These are phyloP conservation scores for Hydra vulgaris DNA, from an alignment of 30 jellyfish, hydroid and myxozoan genomes.

Conservation along the genomic window DNA sequence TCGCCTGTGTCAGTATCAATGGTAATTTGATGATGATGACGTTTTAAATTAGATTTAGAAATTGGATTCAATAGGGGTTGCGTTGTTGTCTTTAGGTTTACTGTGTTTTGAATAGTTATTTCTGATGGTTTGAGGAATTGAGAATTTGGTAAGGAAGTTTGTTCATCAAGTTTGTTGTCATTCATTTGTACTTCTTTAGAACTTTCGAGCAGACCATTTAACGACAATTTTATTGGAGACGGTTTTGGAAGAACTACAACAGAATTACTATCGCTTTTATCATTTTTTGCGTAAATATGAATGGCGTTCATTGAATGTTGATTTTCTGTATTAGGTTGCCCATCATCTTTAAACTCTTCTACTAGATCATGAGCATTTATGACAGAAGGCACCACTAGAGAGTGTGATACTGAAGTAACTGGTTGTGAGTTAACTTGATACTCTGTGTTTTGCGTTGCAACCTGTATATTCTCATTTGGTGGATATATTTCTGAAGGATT, in stretches of 20 bases:
- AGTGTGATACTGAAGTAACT: background rate
- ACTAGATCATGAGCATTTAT: background rate
- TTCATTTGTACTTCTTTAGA: slow-evolving; percentile 14
- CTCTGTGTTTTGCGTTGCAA: background rate
- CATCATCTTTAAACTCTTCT: background rate
- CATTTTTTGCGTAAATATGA: slow-evolving; percentile 1
- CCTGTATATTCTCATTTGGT: background rate
- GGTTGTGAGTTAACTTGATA: background rate
- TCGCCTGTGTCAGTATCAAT: slow-evolving; percentile 34
- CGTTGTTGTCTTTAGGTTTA: background rate
- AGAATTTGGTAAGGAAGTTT: background rate
- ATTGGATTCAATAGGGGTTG: background rate
- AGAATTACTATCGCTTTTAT: background rate
- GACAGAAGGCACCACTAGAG: background rate
- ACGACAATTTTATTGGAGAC: background rate
- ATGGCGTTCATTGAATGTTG: background rate
- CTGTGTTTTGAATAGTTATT: slow-evolving; percentile 9
- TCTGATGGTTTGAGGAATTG: background rate
- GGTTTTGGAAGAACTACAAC: background rate
- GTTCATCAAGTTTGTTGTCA: slow-evolving; percentile 13
- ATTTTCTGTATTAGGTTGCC: background rate
- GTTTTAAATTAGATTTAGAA: background rate
- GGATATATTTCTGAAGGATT: background rate
- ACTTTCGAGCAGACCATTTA: slow-evolving; percentile 8
- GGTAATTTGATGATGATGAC: slow-evolving; percentile 24